phyloP scores from a whole-genome alignment of 1,140 invertebrate species.

The Cyclina sinensis region DNA sequence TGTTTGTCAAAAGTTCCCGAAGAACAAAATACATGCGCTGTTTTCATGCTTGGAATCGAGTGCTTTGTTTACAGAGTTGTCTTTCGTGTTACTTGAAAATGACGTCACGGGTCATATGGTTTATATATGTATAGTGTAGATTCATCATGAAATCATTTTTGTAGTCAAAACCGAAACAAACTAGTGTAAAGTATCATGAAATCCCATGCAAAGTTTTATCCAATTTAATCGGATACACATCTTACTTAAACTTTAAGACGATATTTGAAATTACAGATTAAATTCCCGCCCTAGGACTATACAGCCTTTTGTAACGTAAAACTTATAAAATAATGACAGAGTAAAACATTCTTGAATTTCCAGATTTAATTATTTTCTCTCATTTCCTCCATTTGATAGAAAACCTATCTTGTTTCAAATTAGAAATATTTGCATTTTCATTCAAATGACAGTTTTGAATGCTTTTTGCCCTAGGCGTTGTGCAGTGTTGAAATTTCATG shows the following conservation, averaged over 20 bases:
- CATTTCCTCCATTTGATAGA: conserved; percentile 11
- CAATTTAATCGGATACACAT: too few relatives aligned
- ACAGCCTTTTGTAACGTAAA: conserved; percentile 13
- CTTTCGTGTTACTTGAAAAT: too few relatives aligned
- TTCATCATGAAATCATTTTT: too few relatives aligned
- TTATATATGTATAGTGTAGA: too few relatives aligned
- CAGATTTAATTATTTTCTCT: conserved; percentile 21
- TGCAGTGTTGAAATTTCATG: background rate
- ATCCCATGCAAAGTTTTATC: too few relatives aligned
- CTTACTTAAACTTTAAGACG: background rate
- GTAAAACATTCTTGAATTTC: background rate
- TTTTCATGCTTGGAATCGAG: too few relatives aligned
- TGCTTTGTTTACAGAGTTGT: too few relatives aligned
- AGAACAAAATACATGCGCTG: too few relatives aligned
- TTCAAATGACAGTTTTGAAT: background rate
- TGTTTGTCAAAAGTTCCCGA: too few relatives aligned
- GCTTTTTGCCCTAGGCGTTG: background rate
- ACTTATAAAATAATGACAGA: conserved; percentile 6
- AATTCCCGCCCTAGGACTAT: background rate
- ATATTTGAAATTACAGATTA: conserved; percentile 1
- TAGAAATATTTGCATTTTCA: conserved; percentile 1
- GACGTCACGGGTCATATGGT: too few relatives aligned
- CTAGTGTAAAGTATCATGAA: too few relatives aligned
- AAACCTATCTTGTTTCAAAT: background rate
- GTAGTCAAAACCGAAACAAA: too few relatives aligned